These are phyloP conservation scores for Athalia circularis DNA, from an alignment of 2,888 invertebrate species.

Conservation along the genomic window DNA sequence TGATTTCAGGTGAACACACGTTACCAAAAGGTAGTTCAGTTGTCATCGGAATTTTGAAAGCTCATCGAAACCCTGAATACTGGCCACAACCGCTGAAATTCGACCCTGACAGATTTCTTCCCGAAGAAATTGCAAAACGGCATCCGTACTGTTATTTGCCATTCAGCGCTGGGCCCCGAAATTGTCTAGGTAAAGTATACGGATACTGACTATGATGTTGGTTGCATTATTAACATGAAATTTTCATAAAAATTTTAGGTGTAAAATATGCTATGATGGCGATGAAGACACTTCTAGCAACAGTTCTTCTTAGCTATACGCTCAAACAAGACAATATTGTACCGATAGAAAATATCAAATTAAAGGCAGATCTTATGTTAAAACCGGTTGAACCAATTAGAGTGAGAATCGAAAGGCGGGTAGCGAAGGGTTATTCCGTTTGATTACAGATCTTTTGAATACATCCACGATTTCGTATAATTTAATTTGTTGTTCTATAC, in stretches of 20 bases:
- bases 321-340: conserved; percentile 55
- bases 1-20: conserved; percentile 52
- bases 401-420: conserved; percentile 55
- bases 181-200: conserved; percentile 56
- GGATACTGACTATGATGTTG: neutral
- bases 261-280: conserved; percentile 74
- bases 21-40: conserved; percentile 57
- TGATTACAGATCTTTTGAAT: neutral
- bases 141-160: conserved; percentile 59
- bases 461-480: too few species aligned
- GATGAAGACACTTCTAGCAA: conserved; percentile 72
- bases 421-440: neutral
- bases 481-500: too few species aligned
- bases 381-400: conserved; percentile 50
- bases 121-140: conserved; percentile 58
- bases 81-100: conserved; percentile 61
- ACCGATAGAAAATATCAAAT: conserved; percentile 52
- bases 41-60: conserved; percentile 53
- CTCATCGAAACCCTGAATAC: conserved; percentile 56
- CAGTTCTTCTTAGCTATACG: conserved; percentile 67
- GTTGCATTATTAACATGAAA: too few species aligned
- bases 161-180: conserved; percentile 61
- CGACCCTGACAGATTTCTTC: conserved; percentile 64
- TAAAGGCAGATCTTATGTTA: conserved; percentile 30
- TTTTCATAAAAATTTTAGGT: conserved; percentile 61